Percentiles rank a stretch among this genome's conserved stretches.
These are phyloP conservation scores for Apodemus agrarius DNA, from an alignment of 2,797 vertebrate species.

Conservation along the genomic window DNA sequence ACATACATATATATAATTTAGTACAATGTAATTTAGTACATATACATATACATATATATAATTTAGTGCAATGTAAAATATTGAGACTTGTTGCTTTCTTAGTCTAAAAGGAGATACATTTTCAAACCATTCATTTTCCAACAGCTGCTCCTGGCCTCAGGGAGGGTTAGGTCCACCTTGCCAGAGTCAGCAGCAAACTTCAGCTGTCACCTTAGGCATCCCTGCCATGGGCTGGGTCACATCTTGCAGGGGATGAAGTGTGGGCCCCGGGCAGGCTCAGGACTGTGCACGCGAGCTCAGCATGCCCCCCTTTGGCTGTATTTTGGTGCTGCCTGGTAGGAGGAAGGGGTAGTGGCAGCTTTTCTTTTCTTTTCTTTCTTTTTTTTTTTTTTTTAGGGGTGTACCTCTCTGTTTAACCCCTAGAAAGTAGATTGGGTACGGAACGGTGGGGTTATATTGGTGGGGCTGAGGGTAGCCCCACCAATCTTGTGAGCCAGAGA, in stretches of 20 bases:
- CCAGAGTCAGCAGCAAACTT: background rate
- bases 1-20: no score
- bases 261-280: background rate
- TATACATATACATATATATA: background rate
- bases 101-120: background rate
- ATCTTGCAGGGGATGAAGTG: background rate
- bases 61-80: background rate
- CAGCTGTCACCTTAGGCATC: background rate
- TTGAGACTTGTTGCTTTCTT: background rate
- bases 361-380: background rate
- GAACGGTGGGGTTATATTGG: background rate
- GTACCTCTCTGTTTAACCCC: background rate
- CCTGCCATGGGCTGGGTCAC: no score
- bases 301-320: background rate
- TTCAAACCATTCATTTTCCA: background rate
- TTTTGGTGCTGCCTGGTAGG: background rate
- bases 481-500: background rate
- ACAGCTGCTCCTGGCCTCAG: background rate
- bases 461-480: background rate
- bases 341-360: background rate
- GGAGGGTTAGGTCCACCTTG: background rate
- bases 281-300: background rate
- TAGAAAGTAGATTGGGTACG: background rate
- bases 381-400: background rate
- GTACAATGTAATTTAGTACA: no score